These are phyloP conservation scores for Apoda limacodes DNA, from an alignment of 2,888 invertebrate genomes.

Conservation along the genomic window DNA sequence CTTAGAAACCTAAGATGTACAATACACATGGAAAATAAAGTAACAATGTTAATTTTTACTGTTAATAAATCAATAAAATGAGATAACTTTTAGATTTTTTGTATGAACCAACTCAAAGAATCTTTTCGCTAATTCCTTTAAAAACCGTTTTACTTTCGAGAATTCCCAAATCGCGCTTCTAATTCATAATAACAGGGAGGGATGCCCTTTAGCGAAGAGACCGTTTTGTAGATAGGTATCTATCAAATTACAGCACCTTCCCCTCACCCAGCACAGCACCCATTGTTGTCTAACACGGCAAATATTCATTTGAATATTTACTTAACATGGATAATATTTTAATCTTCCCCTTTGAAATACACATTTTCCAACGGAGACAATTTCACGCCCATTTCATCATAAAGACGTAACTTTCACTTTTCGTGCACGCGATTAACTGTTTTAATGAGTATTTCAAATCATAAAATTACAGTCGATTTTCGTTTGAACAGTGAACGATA, in stretches of 20 bases:
- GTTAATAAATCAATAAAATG: no score
- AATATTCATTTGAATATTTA: constrained; percentile 73
- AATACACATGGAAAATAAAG: no score
- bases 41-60: no score
- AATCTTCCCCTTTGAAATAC: constrained; percentile 71
- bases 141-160: constrained; percentile 53
- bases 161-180: constrained; percentile 63
- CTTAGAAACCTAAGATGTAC: no score
- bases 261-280: constrained; percentile 48
- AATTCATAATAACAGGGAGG: constrained; percentile 66
- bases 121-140: constrained; percentile 33
- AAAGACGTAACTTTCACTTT: constrained; percentile 40
- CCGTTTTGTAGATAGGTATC: constrained; percentile 68
- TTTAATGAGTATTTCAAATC: no score
- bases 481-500: constrained; percentile 48
- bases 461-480: no score
- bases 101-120: no score
- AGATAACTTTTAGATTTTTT: no score
- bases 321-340: constrained; percentile 73
- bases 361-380: constrained; percentile 70
- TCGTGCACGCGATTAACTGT: constrained; percentile 35
- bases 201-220: constrained; percentile 60
- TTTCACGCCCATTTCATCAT: constrained; percentile 50
- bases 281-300: constrained; percentile 70
- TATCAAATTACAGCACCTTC: constrained; percentile 63